Percentiles rank a stretch among this genome's conserved stretches.
Evolutionary conservation across 2,797 vertebrate species (phyloP).

Genomic region (Ibycter americanus): DNA sequence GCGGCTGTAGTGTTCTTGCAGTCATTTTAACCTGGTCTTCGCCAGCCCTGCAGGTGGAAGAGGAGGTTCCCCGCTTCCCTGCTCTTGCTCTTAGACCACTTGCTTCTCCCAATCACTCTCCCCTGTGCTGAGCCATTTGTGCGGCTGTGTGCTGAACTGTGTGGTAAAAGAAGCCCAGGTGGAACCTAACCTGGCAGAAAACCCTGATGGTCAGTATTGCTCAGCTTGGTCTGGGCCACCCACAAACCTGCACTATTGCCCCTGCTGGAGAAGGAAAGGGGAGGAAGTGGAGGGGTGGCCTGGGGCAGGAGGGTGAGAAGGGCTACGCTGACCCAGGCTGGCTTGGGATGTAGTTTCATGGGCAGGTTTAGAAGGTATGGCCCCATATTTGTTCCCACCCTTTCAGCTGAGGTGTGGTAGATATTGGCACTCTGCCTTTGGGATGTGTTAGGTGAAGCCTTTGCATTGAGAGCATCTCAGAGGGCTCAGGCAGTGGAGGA

Average conservation of each 20-base stretch:
- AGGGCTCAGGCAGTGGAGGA: neutral
- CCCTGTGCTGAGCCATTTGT: neutral
- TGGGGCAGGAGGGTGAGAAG: neutral
- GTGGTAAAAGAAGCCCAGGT: neutral
- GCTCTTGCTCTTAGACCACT: neutral
- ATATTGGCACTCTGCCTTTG: neutral
- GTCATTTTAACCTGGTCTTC: neutral
- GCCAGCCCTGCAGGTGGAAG: neutral
- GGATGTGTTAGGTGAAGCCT: neutral
- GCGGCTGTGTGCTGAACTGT: neutral
- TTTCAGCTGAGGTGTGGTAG: neutral
- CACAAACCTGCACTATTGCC: neutral
- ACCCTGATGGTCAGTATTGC: neutral
- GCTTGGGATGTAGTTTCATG: neutral
- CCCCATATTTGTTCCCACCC: neutral
- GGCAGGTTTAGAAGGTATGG: neutral
- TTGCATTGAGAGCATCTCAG: rapidly evolving
- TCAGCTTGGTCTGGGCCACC: neutral
- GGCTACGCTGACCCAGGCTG: neutral
- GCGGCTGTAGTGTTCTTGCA: neutral
- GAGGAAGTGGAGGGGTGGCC: neutral
- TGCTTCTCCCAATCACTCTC: neutral
- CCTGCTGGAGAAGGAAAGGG: neutral
- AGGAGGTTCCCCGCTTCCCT: neutral
- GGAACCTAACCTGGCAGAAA: neutral